Conservation (phyloP, 2,888 invertebrate species). For the Thymelicus sylvestris region DNA sequence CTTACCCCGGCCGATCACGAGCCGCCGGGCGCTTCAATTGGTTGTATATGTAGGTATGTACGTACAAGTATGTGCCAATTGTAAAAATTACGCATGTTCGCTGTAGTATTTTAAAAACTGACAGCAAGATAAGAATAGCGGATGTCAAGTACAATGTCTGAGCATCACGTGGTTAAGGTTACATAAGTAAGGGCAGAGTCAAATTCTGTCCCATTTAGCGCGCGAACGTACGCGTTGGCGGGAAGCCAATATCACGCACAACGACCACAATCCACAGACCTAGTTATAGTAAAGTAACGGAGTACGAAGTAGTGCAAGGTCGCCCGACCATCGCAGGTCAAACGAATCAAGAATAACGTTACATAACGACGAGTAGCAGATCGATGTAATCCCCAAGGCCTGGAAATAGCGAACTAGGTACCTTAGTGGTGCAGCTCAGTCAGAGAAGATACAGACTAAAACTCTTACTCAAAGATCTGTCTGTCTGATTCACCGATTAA, state of each 20-base stretch:
- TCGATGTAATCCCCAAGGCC: neutral
- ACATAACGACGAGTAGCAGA: constrained; percentile 6
- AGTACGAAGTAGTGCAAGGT: constrained; percentile 53
- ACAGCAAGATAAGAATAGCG: constrained; percentile 40
- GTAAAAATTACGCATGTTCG: neutral
- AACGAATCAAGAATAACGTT: constrained; percentile 51
- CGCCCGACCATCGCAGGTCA: constrained; percentile 49
- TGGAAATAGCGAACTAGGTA: neutral
- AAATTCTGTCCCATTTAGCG: constrained; percentile 52
- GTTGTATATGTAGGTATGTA: too few species aligned
- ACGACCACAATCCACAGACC: constrained; percentile 33
- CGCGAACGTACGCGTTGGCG: constrained; percentile 51
- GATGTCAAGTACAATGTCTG: constrained; percentile 53
- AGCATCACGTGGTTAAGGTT: constrained; percentile 48
- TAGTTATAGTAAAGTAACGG: constrained; percentile 16
- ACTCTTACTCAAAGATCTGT: neutral
- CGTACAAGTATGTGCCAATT: too few species aligned
- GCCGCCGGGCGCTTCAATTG: too few species aligned
- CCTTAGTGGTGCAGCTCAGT: neutral
- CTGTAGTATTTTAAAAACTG: neutral
- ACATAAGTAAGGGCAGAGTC: constrained; percentile 59
- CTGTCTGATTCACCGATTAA: neutral
- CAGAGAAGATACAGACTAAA: neutral
- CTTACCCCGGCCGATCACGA: too few species aligned
- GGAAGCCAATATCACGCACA: constrained; percentile 58